phyloP scores from a whole-genome alignment of 2,797 vertebrate genomes.

The Microtus obscurus region DNA sequence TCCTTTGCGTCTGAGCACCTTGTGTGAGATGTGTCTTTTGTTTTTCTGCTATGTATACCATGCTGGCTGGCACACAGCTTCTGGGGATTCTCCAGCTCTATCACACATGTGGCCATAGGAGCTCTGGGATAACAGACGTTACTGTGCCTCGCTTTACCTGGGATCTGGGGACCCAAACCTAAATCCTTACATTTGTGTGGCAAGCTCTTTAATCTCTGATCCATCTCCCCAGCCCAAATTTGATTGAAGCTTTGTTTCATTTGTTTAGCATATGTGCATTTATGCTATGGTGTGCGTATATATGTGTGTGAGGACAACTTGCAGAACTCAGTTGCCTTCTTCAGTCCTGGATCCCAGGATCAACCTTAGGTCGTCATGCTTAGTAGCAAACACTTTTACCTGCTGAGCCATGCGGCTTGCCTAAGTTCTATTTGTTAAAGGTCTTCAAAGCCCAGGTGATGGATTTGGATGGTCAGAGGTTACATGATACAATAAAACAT shows the following conservation, averaged over 20 bases:
- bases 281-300: background rate
- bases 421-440: background rate
- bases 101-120: background rate
- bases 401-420: background rate
- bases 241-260: background rate
- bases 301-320: background rate
- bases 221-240: background rate
- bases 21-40: background rate
- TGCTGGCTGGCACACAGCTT: background rate
- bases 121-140: background rate
- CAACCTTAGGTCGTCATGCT: background rate
- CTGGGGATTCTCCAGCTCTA: background rate
- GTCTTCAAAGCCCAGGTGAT: background rate
- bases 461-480: background rate
- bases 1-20: background rate
- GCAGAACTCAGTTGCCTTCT: background rate
- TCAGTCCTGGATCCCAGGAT: background rate
- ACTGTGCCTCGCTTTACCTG: background rate
- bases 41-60: background rate
- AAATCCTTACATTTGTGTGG: background rate
- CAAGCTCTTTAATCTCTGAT: background rate
- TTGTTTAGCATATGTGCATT: background rate
- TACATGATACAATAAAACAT: background rate
- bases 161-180: background rate
- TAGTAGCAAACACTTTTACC: background rate